Conservation (phyloP, 2,113 vertebrate genomes). For the Falco punctatus region DNA sequence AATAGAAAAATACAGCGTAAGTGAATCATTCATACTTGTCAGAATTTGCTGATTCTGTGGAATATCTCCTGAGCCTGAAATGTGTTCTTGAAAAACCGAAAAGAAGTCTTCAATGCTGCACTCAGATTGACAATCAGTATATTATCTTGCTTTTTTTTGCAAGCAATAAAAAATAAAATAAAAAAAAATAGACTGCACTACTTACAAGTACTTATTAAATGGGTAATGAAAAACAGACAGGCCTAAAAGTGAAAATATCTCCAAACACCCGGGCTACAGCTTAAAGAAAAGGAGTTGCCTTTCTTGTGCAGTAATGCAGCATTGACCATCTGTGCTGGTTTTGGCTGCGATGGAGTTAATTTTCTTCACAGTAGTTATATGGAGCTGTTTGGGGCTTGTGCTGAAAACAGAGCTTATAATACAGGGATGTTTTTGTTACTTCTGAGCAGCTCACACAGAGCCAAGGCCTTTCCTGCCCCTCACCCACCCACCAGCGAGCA, state of each 20-base stretch:
- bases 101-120: background rate
- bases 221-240: background rate
- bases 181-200: background rate
- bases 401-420: no score
- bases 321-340: background rate
- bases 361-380: no score
- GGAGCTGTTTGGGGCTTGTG: no score
- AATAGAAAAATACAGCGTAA: background rate
- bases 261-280: background rate
- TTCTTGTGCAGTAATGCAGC: background rate
- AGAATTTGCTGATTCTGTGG: slow-evolving; percentile 12
- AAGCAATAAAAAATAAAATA: background rate
- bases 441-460: no score
- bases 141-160: background rate
- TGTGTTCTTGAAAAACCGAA: background rate
- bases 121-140: background rate
- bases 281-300: background rate
- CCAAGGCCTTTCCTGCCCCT: no score
- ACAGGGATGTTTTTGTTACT: no score
- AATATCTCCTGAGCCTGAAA: background rate
- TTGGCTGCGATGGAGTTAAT: no score
- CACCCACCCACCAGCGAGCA: no score
- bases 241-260: background rate
- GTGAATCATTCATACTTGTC: slow-evolving; percentile 1
- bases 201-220: background rate